Base-by-base conservation (phyloP, 2,113 vertebrate species). In the Rissa tridactyla region DNA sequence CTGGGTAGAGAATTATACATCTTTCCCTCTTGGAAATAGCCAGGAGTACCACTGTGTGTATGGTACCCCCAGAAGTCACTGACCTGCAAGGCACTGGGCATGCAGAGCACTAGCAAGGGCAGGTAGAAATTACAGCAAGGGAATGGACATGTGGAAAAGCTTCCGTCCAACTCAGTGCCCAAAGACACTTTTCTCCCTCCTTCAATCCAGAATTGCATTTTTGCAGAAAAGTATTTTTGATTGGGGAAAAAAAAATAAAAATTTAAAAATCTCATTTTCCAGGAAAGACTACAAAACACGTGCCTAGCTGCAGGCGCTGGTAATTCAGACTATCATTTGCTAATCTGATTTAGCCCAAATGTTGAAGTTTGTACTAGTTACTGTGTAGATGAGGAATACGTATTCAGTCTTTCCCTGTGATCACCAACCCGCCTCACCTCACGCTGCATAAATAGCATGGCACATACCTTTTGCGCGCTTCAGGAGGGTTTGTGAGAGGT, bases 381-480 rank as follows among this genome's bases (percentile, higher is more conserved):
- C 68, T 71, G 4, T 68, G 49, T 32, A 34, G 26, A n/a, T 47
- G 18, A 81, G 13, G 13, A 91, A 23, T 47, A 38, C 3, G 11
- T 60, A 4, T 64, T 94, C 64, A 13, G 11, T 51, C 20, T 89
- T 69, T 15, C 29, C 11, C 29, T 79, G 5, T 30, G 44, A 66
- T 68, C 34, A 55, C n/a, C 47, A n/a, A 3, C 8, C 14, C 34
- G 92, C 7, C 38, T 58, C 30, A 57, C 27, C 34, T 76, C 36
- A 22, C 20, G 5, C 21, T 44, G n/a, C 49, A 34, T 64, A 75
- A 66, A 70, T 8, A 27, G 21, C 25, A 77, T 21, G 80, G 70
- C 93, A 91, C 77, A 73, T 93, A 98, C 98, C 97, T 98, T 98
- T 98, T 91, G 92, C 97, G 79, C 88, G 49, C 5, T 95, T 92